A percentile compares a stretch with the other conserved stretches of the same genome.
These are phyloP conservation scores for Lepidothrix coronata DNA, from an alignment of 2,113 vertebrate genomes.

Conservation along the genomic window DNA sequence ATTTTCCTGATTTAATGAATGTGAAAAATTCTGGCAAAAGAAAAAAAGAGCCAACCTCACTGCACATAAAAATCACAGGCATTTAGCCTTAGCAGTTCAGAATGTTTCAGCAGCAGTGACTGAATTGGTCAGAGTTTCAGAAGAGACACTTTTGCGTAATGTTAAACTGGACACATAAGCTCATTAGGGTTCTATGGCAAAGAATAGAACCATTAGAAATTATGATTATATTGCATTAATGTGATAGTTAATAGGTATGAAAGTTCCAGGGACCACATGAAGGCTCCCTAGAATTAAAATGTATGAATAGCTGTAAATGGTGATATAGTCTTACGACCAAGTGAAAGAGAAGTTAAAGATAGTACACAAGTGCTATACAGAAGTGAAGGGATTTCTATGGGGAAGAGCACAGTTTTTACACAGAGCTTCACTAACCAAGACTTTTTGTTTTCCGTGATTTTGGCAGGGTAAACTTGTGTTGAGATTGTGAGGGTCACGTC, in stretches of 20 bases:
- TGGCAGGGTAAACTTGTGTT: neutral
- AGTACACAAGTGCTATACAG: neutral
- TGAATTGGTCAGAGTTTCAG: neutral
- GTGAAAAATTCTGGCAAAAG: neutral
- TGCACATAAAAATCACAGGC: neutral
- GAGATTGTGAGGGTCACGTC: neutral
- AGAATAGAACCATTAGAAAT: neutral
- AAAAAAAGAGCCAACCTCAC: neutral
- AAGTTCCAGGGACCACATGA: neutral
- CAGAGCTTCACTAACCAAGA: neutral
- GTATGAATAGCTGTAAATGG: neutral
- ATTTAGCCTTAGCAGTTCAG: neutral
- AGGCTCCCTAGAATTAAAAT: neutral
- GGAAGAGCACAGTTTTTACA: neutral
- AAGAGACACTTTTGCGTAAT: neutral
- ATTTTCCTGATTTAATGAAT: constrained; percentile 10
- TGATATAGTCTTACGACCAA: neutral
- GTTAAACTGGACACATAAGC: neutral
- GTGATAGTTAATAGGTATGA: neutral
- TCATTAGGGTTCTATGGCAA: neutral
- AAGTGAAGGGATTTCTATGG: neutral
- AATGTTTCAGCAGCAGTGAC: neutral
- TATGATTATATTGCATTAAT: neutral
- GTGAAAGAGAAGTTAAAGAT: neutral
- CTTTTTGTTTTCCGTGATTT: neutral